Base-by-base conservation (phyloP, 2,797 vertebrate genomes). In the Tokudaia muenninki region DNA sequence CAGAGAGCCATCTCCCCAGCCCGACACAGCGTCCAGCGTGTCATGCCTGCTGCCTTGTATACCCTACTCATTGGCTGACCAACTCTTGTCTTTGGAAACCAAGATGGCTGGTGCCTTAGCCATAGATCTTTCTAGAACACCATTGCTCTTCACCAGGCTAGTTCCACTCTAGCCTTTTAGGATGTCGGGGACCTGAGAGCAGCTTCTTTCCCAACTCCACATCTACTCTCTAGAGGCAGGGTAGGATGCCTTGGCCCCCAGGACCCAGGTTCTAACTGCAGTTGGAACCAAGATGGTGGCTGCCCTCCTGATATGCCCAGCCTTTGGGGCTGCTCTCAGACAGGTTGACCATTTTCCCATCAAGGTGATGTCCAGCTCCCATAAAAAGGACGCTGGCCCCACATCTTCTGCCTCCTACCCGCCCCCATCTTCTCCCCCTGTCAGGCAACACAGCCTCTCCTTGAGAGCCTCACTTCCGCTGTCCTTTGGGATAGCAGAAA, bases 161-260 rank as follows among this genome's bases (percentile, higher is more conserved):
- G 14, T 3, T 21, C 34, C 61, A 41, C 86, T 50, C 75, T 4
- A 80, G 61, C 6, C 74, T 61, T 82, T 47, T 5, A 22, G 10
- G 34, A 6, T 2, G 24, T 19, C 1, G 13, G 55, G 31, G 41
- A 37, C 34, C 50, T 1, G 3, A 37, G 59, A 31, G 1, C 0
- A 2, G 26, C 31, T 14, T 19, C 57, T 72, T 37, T n/a, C 34
- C 67, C 21, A 0, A 0, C 0, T 31, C 1, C 16, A 17, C 29
- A 0, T 24, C 21, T 14, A 50, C 67, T 75, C 95, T 5, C 8
- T n/a, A n/a, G 57, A 26, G 1, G 65, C 21, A 5, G 44, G 41
- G 10, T 1, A 26, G 29, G 75, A 7, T 0, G 0, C 17, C 5
- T 50, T 14, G 16, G 7, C 4, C 61, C 29, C 63, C 6, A 11